phyloP scores from a whole-genome alignment of 2,888 invertebrate genomes.

The Parapristionchus giblindavisi region DNA sequence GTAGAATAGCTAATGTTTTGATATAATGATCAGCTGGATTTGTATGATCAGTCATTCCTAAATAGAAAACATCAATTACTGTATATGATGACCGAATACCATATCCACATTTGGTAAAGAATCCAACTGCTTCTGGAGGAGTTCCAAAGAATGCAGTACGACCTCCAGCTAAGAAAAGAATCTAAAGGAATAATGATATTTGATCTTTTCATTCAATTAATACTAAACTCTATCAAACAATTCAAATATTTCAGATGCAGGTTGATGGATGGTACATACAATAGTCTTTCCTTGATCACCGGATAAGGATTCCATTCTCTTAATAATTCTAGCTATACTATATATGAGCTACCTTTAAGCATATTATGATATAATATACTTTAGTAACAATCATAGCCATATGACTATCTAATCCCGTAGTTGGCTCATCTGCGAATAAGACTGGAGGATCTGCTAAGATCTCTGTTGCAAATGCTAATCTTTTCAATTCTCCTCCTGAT shows the following conservation, averaged over 20 bases:
- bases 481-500: constrained; percentile 94
- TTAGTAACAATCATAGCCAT: constrained; percentile 92
- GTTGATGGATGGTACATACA: constrained; percentile 91
- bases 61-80: neutral
- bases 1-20: constrained; percentile 82
- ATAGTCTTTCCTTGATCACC: constrained; percentile 83
- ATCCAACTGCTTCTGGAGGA: constrained; percentile 81
- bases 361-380: constrained; percentile 70
- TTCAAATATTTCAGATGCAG: constrained; percentile 86
- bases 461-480: constrained; percentile 93
- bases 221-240: constrained; percentile 81
- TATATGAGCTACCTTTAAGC: neutral
- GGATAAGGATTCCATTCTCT: constrained; percentile 48
- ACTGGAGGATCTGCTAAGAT: constrained; percentile 89
- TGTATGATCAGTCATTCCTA: constrained; percentile 67
- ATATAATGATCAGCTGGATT: constrained; percentile 71
- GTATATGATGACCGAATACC: constrained; percentile 48
- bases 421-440: constrained; percentile 95
- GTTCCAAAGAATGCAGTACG: constrained; percentile 84
- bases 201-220: neutral
- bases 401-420: constrained; percentile 90
- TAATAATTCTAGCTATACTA: no score
- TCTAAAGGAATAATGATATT: constrained; percentile 52
- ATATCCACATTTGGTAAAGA: constrained; percentile 75
- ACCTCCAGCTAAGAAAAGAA: constrained; percentile 86